phyloP scores from a whole-genome alignment of 2,113 vertebrate species.

The Pipa parva region DNA sequence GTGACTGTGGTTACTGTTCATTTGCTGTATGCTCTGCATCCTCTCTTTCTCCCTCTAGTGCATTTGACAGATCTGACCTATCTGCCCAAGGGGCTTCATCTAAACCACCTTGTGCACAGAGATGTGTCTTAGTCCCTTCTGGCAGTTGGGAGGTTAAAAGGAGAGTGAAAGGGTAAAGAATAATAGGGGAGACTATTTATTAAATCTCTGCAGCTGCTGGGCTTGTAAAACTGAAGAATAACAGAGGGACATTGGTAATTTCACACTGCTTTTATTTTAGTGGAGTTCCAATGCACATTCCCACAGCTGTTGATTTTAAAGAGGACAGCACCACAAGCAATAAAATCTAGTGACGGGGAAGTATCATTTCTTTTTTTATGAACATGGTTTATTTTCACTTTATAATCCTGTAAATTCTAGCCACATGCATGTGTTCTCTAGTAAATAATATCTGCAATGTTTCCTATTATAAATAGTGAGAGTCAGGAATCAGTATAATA shows the following conservation, averaged over 20 bases:
- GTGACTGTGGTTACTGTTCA: constrained; percentile 48
- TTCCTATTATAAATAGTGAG: no score
- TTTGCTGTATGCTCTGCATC: constrained; percentile 53
- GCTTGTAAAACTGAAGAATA: not conserved
- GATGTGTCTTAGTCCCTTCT: constrained; percentile 15
- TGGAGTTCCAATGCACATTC: not conserved
- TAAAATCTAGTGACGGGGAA: not conserved
- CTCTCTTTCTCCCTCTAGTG: constrained; percentile 48
- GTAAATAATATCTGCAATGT: no score
- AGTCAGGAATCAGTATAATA: no score
- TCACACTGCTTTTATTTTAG: constrained; percentile 2
- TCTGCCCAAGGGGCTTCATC: constrained; percentile 21
- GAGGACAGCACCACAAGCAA: not conserved
- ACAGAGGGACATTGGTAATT: not conserved
- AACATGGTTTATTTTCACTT: no score
- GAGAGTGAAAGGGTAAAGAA: constrained; percentile 11
- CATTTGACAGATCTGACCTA: constrained; percentile 62
- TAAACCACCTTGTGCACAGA: constrained; percentile 9
- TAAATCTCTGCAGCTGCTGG: constrained; percentile 19
- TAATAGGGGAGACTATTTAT: constrained; percentile 18
- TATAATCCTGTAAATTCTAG: no score
- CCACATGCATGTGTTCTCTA: no score
- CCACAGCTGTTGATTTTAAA: not conserved
- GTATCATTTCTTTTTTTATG: no score
- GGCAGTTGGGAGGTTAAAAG: not conserved